Evolutionary conservation across 2,888 invertebrate genomes (phyloP).

Genomic region (Apamea monoglypha): DNA sequence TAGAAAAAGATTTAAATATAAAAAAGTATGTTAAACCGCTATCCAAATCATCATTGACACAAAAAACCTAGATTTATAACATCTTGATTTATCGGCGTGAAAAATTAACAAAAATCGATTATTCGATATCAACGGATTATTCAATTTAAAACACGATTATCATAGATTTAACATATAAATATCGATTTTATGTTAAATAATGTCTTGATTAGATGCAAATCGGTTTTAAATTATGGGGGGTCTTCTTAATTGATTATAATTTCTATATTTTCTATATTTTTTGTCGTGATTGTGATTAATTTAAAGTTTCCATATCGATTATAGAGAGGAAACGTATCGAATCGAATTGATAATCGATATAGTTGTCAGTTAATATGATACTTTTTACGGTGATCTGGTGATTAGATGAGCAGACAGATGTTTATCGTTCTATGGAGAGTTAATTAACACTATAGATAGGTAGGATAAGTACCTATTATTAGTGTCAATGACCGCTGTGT

Average conservation of each 20-base stretch:
- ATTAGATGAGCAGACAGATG: conserved; percentile 43
- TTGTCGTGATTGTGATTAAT: conserved; percentile 61
- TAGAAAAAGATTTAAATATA: conserved; percentile 10
- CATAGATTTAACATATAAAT: conserved; percentile 73
- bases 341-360: conserved; percentile 36
- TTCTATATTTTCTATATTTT: conserved; percentile 59
- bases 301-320: conserved; percentile 54
- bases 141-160: conserved; percentile 60
- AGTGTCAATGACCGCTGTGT: conserved; percentile 45
- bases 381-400: conserved; percentile 23
- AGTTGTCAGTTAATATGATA: conserved; percentile 49
- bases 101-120: conserved; percentile 62
- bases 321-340: conserved; percentile 48
- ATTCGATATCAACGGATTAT: conserved; percentile 50
- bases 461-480: not conserved
- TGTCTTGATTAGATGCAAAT: conserved; percentile 76
- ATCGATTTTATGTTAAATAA: conserved; percentile 73
- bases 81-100: conserved; percentile 56
- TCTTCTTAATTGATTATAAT: conserved; percentile 71
- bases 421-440: conserved; percentile 22
- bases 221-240: conserved; percentile 68
- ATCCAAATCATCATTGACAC: conserved; percentile 27
- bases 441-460: conserved; percentile 40
- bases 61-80: conserved; percentile 37
- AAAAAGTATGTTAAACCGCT: conserved; percentile 20